phyloP scores from a whole-genome alignment of 2,888 invertebrate species.

The Eurytoma adleriae region DNA sequence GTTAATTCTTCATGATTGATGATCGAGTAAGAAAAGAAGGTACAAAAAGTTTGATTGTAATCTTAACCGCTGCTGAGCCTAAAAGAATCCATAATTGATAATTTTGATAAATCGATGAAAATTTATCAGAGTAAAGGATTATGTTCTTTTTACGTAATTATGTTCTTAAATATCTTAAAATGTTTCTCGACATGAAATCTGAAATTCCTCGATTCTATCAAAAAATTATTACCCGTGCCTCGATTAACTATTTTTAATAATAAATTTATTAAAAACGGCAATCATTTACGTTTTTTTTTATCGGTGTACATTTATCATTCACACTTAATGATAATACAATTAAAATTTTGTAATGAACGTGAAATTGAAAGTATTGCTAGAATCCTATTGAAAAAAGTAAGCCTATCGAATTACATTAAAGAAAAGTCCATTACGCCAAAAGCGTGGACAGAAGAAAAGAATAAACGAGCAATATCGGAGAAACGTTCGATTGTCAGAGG shows the following conservation, averaged over 20 bases:
- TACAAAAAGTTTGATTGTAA: slow-evolving; percentile 19
- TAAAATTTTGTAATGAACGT: no score
- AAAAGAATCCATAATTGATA: slow-evolving; percentile 25
- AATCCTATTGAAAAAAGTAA: no score
- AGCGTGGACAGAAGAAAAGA: background rate
- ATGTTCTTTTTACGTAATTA: background rate
- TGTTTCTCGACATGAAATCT: no score
- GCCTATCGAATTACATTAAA: no score
- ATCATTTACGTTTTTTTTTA: background rate
- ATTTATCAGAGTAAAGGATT: background rate
- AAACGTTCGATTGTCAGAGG: slow-evolving; percentile 15
- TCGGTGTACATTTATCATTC: background rate
- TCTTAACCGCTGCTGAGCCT: slow-evolving; percentile 6
- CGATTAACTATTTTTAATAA: no score
- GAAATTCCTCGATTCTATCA: no score
- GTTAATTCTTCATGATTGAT: slow-evolving; percentile 15
- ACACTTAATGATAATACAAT: background rate
- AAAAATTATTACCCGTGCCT: no score
- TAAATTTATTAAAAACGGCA: background rate
- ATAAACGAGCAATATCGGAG: background rate
- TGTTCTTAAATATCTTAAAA: background rate
- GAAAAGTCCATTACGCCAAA: no score
- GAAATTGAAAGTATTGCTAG: no score
- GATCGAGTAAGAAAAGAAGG: background rate
- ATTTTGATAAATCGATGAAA: slow-evolving; percentile 12